Percentiles rank a stretch among this genome's conserved stretches.
Conservation (phyloP, 2,113 vertebrate species). For the Phaethon lepturus region DNA sequence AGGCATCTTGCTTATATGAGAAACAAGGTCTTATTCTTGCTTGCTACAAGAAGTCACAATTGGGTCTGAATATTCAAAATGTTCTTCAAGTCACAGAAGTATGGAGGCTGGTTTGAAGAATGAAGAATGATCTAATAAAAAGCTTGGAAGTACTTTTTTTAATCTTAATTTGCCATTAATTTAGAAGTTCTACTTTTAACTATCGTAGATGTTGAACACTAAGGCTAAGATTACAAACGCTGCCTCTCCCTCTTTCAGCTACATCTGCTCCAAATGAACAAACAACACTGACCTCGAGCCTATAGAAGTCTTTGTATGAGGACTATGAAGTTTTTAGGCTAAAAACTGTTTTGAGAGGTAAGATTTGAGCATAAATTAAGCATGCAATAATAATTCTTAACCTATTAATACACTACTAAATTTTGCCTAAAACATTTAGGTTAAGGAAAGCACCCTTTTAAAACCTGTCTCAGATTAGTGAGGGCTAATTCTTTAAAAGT, state of each 20-base stretch:
- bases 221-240: background rate
- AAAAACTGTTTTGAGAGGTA: background rate
- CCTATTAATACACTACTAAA: background rate
- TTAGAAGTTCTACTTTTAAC: background rate
- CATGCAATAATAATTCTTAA: background rate
- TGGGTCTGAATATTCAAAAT: background rate
- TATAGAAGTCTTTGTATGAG: background rate
- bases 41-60: background rate
- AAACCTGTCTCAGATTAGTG: background rate
- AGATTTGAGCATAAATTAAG: background rate
- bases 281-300: background rate
- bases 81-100: background rate
- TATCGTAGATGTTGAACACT: background rate
- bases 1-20: background rate
- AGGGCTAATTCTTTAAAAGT: background rate
- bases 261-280: background rate
- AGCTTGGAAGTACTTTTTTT: background rate
- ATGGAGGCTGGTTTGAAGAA: background rate
- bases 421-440: background rate
- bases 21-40: background rate
- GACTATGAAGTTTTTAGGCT: background rate
- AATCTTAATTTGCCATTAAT: background rate
- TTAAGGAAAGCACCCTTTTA: background rate
- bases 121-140: background rate
- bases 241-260: background rate